A percentile compares a stretch with the other conserved stretches of the same genome.
Conservation (phyloP, 2,888 invertebrate species). For the Glyphotaelius pellucidus region DNA sequence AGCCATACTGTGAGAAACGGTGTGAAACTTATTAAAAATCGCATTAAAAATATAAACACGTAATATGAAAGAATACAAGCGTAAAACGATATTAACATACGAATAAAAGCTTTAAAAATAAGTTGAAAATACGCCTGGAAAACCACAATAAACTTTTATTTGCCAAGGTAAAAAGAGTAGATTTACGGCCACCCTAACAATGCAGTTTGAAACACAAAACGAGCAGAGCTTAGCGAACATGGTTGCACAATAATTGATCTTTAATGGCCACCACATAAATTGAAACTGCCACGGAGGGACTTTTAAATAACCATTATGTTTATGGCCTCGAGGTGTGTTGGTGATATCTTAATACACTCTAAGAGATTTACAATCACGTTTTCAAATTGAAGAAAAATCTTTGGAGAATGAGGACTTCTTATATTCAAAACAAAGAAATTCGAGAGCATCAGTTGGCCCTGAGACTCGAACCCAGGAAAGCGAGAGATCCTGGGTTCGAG, state of each 20-base stretch:
- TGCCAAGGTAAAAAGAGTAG: neutral
- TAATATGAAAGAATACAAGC: neutral
- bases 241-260: constrained; percentile 11
- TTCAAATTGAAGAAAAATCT: neutral
- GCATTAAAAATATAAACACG: neutral
- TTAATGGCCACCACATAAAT: constrained; percentile 16
- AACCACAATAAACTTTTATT: neutral
- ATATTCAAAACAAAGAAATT: too few species aligned
- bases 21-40: too few species aligned
- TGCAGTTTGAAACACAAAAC: neutral
- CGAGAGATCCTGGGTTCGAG: too few species aligned
- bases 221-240: neutral
- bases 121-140: neutral
- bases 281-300: neutral
- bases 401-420: neutral
- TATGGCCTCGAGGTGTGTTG: constrained; percentile 30
- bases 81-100: neutral
- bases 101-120: neutral
- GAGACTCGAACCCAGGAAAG: too few species aligned
- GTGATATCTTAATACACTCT: constrained; percentile 14
- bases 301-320: constrained; percentile 39
- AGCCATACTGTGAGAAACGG: too few species aligned
- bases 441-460: too few species aligned
- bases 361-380: neutral
- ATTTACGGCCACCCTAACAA: neutral